Percentiles rank a stretch among this genome's conserved stretches.
Evolutionary conservation across 2,888 invertebrate species (phyloP).

Genomic region (Antitype chi): DNA sequence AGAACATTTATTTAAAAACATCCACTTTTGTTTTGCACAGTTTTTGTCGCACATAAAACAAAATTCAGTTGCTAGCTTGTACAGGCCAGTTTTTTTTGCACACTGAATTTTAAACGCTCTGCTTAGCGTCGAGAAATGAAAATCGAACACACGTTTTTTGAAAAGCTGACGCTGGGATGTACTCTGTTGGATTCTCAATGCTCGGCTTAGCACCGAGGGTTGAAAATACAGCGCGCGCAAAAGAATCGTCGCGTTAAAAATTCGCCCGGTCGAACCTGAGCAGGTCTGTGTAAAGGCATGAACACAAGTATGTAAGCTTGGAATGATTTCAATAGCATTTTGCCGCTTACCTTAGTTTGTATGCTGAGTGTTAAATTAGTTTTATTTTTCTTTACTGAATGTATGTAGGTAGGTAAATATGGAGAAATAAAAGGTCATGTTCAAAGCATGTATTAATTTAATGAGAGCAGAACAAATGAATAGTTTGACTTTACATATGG

Average conservation of each 20-base stretch:
- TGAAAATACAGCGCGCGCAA: not conserved
- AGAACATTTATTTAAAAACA: constrained; percentile 56
- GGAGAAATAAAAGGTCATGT: not conserved
- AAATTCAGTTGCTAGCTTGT: constrained; percentile 21
- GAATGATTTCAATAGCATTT: constrained; percentile 31
- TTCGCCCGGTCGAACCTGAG: not conserved
- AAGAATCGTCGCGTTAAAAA: not conserved
- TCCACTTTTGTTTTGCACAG: constrained; percentile 40
- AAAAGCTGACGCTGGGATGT: too few species aligned
- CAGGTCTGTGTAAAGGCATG: not conserved
- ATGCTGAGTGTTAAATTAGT: constrained; percentile 22
- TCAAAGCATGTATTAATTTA: constrained; percentile 19
- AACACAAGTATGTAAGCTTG: constrained; percentile 13
- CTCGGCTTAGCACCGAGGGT: not conserved
- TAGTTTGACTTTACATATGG: not conserved
- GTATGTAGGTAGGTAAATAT: not conserved
- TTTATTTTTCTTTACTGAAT: constrained; percentile 6
- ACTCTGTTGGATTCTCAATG: too few species aligned
- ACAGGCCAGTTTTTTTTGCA: not conserved
- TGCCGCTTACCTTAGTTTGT: constrained; percentile 1
- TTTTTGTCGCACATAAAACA: constrained; percentile 46
- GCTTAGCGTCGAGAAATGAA: not conserved
- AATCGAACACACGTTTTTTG: too few species aligned
- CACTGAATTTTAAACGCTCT: not conserved
- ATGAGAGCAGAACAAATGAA: not conserved